These are phyloP conservation scores for Diorhabda carinulata DNA, from an alignment of 1,140 invertebrate genomes.

Conservation along the genomic window DNA sequence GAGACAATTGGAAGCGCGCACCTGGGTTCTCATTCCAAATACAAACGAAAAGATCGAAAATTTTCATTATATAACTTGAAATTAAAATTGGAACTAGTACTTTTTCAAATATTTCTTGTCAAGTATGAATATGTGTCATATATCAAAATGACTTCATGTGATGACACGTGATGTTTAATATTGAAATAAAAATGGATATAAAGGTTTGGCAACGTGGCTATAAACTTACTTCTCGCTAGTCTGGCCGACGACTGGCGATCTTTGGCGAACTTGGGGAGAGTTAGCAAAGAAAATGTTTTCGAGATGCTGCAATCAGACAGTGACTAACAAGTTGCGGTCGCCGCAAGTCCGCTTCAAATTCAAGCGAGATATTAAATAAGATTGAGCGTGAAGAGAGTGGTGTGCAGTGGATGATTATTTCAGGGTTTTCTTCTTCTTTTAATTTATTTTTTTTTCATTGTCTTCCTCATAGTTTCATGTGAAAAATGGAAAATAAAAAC, in stretches of 20 bases:
- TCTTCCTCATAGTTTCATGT: not conserved
- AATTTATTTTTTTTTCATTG: constrained; percentile 2
- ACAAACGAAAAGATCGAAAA: too few species aligned
- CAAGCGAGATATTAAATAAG: constrained; percentile 11
- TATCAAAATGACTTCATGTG: too few species aligned
- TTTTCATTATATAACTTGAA: too few species aligned
- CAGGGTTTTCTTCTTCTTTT: constrained; percentile 26
- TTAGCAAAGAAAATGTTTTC: constrained; percentile 32
- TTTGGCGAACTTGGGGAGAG: constrained; percentile 10
- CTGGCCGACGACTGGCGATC: not conserved
- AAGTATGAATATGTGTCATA: too few species aligned
- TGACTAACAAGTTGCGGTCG: constrained; percentile 7
- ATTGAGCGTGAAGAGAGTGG: constrained; percentile 38
- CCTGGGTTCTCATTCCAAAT: too few species aligned
- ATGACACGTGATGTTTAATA: too few species aligned
- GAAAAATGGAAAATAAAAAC: constrained; percentile 39
- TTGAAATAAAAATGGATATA: too few species aligned
- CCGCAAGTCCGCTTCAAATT: constrained; percentile 4
- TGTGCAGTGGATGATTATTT: constrained; percentile 42
- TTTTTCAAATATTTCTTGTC: too few species aligned
- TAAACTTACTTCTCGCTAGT: not conserved
- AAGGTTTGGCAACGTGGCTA: not conserved
- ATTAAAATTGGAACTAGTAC: too few species aligned
- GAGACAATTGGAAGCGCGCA: too few species aligned
- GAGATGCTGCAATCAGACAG: constrained; percentile 25